phyloP scores from a whole-genome alignment of 2,888 invertebrate species.

The Xestia c-nigrum region DNA sequence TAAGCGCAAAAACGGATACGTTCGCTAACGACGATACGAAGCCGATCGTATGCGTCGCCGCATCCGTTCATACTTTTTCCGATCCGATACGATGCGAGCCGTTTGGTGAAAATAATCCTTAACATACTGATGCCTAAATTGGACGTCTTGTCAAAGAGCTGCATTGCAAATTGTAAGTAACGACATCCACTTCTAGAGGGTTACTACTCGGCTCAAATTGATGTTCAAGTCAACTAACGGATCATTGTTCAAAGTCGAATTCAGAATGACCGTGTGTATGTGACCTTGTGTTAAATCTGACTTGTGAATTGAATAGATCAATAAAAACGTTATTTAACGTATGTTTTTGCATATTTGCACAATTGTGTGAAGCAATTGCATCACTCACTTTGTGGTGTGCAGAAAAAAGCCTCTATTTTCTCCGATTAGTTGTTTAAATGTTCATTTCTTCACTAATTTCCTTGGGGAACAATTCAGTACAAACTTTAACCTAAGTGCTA shows the following conservation, averaged over 20 bases:
- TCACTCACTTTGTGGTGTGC: background rate
- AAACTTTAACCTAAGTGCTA: background rate
- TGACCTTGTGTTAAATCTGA: constrained; percentile 20
- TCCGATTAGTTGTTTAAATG: background rate
- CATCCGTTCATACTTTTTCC: too few species aligned
- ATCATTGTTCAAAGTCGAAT: background rate
- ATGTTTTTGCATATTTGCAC: constrained; percentile 6
- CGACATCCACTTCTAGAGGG: background rate
- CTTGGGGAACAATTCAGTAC: background rate
- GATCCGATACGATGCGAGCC: too few species aligned
- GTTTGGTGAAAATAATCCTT: too few species aligned
- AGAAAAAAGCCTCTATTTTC: background rate
- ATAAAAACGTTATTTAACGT: background rate
- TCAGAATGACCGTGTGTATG: background rate
- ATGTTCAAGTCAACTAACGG: constrained; percentile 2
- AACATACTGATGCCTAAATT: constrained; percentile 4
- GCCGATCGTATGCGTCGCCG: too few species aligned
- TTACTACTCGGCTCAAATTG: background rate
- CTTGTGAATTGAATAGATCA: constrained; percentile 13
- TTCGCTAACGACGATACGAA: too few species aligned
- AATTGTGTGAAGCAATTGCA: constrained; percentile 23
- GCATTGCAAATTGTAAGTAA: constrained; percentile 1
- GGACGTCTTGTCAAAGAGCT: background rate
- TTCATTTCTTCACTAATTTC: background rate
- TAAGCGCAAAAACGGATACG: too few species aligned